A percentile compares a stretch with the other conserved stretches of the same genome.
Evolutionary conservation across 2,113 vertebrate species (phyloP).

Genomic region (Uropsilus gracilis): DNA sequence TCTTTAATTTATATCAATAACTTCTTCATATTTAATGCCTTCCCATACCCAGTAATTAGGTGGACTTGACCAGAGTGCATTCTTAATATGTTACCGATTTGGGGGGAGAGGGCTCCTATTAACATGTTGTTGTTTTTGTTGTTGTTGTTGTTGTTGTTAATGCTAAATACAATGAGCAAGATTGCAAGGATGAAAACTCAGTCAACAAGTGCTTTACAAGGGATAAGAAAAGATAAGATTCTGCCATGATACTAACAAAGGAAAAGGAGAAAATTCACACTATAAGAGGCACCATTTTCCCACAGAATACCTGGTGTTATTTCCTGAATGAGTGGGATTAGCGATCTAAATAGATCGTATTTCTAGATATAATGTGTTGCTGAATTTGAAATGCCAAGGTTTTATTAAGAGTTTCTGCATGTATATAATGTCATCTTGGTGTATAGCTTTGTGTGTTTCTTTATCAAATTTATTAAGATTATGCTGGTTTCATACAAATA

Average conservation of each 20-base stretch:
- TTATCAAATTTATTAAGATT: neutral
- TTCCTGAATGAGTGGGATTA: conserved; percentile 93
- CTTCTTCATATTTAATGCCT: neutral
- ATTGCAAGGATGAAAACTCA: conserved; percentile 93
- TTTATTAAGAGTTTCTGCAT: neutral
- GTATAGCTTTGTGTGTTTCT: neutral
- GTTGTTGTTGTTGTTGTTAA: conserved; percentile 91
- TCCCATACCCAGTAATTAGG: neutral
- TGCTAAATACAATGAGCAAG: conserved; percentile 95
- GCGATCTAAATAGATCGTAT: conserved; percentile 92
- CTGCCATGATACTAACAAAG: conserved; percentile 94
- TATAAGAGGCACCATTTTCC: conserved; percentile 94
- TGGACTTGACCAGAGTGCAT: neutral
- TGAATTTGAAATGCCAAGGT: neutral
- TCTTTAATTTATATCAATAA: neutral
- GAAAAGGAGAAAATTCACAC: conserved; percentile 93
- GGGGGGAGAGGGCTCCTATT: too few species aligned
- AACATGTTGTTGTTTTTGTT: too few species aligned
- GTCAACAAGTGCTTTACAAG: conserved; percentile 94
- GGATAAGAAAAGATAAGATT: conserved; percentile 85
- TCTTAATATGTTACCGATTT: neutral
- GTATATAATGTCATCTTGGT: neutral
- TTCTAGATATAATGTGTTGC: conserved; percentile 88
- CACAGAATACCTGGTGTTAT: conserved; percentile 91
- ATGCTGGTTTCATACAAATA: neutral